Conservation (phyloP, 30 jellyfish, hydroid and myxozoan species). For the Sanderia malayensis region DNA sequence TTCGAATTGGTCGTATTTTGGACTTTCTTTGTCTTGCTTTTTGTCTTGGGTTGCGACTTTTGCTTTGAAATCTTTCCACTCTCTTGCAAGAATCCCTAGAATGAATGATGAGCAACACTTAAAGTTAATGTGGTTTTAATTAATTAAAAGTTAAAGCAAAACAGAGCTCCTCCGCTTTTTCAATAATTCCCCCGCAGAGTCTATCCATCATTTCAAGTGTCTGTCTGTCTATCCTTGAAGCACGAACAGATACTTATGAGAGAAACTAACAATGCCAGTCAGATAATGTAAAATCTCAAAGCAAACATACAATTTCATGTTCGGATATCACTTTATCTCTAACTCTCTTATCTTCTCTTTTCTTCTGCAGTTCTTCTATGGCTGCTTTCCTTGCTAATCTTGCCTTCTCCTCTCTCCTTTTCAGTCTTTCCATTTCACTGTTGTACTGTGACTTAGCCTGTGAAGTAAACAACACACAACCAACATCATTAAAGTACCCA, state of each 20-base stretch:
- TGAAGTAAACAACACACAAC: no score
- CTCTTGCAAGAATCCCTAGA: conserved; percentile 55
- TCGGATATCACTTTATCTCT: conserved; percentile 37
- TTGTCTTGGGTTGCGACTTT: conserved; percentile 28
- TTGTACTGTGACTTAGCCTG: conserved; percentile 62
- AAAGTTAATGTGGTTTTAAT: no score
- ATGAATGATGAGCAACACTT: no score
- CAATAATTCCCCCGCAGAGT: no score
- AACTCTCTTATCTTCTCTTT: conserved; percentile 49
- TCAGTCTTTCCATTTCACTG: conserved; percentile 47
- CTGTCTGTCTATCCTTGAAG: no score
- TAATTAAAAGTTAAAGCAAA: no score
- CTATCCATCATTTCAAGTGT: no score
- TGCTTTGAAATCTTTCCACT: conserved; percentile 67
- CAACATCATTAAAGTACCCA: no score
- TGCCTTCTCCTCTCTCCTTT: conserved; percentile 84
- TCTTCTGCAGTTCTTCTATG: conserved; percentile 82
- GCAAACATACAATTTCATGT: conserved; percentile 39
- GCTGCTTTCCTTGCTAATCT: conserved; percentile 86
- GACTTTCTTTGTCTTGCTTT: conserved; percentile 19
- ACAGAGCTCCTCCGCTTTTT: no score
- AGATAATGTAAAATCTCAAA: no score
- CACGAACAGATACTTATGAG: not conserved
- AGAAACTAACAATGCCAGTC: no score
- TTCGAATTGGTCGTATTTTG: conserved; percentile 11